These are phyloP conservation scores for Gonioctena quinquepunctata DNA, from an alignment of 1,140 invertebrate genomes.

Conservation along the genomic window DNA sequence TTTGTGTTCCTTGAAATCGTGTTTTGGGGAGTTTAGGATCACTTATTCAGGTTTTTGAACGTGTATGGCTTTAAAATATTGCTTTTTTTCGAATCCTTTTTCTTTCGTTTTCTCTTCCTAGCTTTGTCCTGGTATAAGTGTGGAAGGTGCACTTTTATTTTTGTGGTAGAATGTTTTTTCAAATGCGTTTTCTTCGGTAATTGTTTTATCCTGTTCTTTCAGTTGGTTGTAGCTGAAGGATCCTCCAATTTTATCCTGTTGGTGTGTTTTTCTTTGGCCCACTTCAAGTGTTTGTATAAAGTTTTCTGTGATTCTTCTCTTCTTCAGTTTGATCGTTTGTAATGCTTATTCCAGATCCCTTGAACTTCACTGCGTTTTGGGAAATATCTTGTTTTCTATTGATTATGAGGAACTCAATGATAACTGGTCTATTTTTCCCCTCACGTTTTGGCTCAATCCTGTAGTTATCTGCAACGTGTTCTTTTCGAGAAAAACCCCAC, in stretches of 20 bases:
- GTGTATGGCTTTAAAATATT: too few relatives aligned
- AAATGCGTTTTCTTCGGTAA: not conserved
- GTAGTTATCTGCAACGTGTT: not conserved
- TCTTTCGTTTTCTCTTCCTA: not conserved
- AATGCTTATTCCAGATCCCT: not conserved
- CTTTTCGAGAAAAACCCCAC: not conserved
- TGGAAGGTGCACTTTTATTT: not conserved
- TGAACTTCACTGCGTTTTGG: not conserved
- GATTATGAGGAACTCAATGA: not conserved
- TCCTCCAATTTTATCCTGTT: not conserved
- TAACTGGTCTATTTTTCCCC: not conserved
- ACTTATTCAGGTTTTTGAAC: not conserved
- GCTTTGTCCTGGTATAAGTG: not conserved
- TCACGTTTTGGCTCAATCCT: not conserved
- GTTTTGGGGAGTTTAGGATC: not conserved
- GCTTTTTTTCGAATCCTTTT: not conserved
- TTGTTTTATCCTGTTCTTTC: not conserved
- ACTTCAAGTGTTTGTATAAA: not conserved
- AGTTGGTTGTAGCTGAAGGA: not conserved
- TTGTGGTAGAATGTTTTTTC: not conserved
- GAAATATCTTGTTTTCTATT: not conserved
- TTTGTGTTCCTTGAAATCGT: not conserved
- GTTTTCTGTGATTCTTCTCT: not conserved
- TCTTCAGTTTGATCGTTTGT: not conserved
- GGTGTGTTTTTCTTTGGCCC: not conserved